Evolutionary conservation across 2,113 vertebrate species (phyloP).

Genomic region (Cryptomyrus ogoouensis): DNA sequence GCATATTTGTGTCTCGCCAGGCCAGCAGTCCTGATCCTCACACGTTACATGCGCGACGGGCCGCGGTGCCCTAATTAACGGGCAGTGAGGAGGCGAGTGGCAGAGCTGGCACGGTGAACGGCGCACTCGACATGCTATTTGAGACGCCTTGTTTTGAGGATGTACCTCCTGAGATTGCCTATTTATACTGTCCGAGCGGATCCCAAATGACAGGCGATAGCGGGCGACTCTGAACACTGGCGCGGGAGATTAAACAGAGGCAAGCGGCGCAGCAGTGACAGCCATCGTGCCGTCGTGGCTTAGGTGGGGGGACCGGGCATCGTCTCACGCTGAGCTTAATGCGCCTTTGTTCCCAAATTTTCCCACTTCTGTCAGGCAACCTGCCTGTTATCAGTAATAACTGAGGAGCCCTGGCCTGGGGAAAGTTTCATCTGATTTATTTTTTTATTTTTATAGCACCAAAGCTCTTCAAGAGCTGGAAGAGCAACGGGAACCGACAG

Average conservation of each 20-base stretch:
- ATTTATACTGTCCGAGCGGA: not conserved
- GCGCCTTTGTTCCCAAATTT: not conserved
- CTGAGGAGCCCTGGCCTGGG: not conserved
- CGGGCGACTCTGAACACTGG: not conserved
- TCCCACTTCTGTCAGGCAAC: not conserved
- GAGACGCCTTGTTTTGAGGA: not conserved
- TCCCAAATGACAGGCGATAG: constrained; percentile 11
- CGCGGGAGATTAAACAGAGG: not conserved
- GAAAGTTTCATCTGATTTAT: not conserved
- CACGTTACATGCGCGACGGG: too few species aligned
- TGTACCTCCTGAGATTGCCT: not conserved
- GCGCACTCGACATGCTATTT: not conserved
- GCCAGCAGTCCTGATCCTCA: not conserved
- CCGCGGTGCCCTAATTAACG: not conserved
- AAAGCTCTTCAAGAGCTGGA: not conserved
- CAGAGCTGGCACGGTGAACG: too few species aligned
- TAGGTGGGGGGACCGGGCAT: not conserved
- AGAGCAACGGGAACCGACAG: not conserved
- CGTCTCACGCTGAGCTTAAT: not conserved
- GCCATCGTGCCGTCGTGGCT: not conserved
- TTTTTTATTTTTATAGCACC: not conserved
- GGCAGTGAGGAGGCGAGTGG: not conserved
- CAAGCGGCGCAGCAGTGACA: not conserved
- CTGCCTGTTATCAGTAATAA: not conserved
- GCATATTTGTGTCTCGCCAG: not conserved